phyloP scores from a whole-genome alignment of 2,888 invertebrate species.

The Cataglyphis cursor region DNA sequence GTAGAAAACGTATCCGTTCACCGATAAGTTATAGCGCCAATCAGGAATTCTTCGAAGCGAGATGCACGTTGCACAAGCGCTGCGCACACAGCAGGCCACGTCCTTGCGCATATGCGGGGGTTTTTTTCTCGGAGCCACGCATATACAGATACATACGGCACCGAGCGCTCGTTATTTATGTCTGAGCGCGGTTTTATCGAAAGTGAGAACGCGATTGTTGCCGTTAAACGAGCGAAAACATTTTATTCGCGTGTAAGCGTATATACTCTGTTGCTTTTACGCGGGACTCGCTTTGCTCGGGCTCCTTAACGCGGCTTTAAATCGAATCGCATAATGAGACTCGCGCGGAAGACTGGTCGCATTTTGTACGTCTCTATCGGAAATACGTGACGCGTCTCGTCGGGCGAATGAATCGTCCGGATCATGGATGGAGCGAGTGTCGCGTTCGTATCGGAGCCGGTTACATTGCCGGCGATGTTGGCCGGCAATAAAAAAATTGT shows the following conservation, averaged over 20 bases:
- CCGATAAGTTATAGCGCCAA: constrained; percentile 1
- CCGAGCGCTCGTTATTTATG: constrained; percentile 67
- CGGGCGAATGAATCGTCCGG: neutral
- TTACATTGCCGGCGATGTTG: constrained; percentile 12
- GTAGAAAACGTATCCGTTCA: constrained; percentile 7
- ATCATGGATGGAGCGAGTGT: constrained; percentile 17
- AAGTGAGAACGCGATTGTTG: constrained; percentile 76
- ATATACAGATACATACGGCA: constrained; percentile 36
- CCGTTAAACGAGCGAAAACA: constrained; percentile 69
- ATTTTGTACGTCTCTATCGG: constrained; percentile 24
- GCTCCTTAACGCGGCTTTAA: constrained; percentile 63
- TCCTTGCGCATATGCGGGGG: constrained; percentile 33
- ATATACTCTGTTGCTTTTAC: constrained; percentile 8
- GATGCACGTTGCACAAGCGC: neutral
- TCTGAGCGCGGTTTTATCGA: constrained; percentile 68
- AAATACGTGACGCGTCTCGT: neutral
- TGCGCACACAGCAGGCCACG: neutral
- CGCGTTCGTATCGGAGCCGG: constrained; percentile 29
- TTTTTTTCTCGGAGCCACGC: constrained; percentile 21
- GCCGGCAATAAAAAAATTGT: too few relatives aligned
- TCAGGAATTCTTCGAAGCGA: neutral
- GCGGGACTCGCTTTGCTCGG: constrained; percentile 29
- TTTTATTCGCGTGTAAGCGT: constrained; percentile 38
- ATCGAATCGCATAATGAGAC: constrained; percentile 56
- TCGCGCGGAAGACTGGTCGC: constrained; percentile 23